A percentile compares a stretch with the other conserved stretches of the same genome.
Conservation (phyloP, 2,797 vertebrate genomes). For the Bryconaethiops microstoma region DNA sequence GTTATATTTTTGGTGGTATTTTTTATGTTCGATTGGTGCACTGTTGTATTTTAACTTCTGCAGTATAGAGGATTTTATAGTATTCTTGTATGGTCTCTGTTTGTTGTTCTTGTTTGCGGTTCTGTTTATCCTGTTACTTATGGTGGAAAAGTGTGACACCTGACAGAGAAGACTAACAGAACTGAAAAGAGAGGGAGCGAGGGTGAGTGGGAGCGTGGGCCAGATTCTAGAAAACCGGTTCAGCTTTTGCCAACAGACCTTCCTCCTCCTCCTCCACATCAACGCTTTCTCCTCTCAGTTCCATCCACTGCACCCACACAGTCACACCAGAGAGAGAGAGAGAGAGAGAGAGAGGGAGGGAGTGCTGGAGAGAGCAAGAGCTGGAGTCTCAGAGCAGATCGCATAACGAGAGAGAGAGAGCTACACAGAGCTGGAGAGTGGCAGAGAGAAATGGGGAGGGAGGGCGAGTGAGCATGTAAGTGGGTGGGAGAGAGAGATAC, state of each 20-base stretch:
- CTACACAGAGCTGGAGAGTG: constrained; percentile 55
- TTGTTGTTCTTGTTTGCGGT: constrained; percentile 22
- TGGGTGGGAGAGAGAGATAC: constrained; percentile 49
- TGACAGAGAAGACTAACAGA: not conserved
- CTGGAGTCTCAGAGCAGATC: constrained; percentile 46
- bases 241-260: constrained; percentile 65
- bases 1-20: not conserved
- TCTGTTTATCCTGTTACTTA: constrained; percentile 15
- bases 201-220: constrained; percentile 48
- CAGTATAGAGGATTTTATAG: not conserved
- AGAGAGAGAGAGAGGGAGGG: constrained; percentile 46
- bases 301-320: constrained; percentile 59
- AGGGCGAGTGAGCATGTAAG: constrained; percentile 58
- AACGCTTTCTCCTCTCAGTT: constrained; percentile 51
- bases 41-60: not conserved
- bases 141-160: constrained; percentile 13
- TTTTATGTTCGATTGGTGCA: not conserved
- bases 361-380: constrained; percentile 54
- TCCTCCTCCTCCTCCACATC: constrained; percentile 59
- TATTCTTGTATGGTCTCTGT: not conserved
- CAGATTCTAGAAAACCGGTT: constrained; percentile 60
- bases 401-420: constrained; percentile 46
- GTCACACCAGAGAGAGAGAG: constrained; percentile 40
- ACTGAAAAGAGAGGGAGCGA: not conserved
- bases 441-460: constrained; percentile 48